Conservation (phyloP, 2,797 vertebrate species). For the Pseudochirops corinnae region DNA sequence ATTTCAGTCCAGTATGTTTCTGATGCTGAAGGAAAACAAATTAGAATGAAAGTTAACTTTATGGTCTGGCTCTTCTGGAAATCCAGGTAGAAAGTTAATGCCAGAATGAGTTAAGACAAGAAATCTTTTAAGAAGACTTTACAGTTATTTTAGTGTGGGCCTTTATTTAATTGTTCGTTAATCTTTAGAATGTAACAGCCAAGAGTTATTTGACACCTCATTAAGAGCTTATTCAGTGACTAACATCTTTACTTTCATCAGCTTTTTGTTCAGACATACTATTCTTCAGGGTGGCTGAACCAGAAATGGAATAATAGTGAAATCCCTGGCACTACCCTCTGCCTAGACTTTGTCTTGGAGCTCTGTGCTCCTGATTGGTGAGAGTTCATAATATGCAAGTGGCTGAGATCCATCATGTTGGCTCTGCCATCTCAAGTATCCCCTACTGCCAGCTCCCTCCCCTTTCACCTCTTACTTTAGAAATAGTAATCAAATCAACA, state of each 20-base stretch:
- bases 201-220: slow-evolving; percentile 50
- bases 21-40: slow-evolving; percentile 18
- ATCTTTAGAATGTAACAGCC: slow-evolving; percentile 53
- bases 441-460: neutral
- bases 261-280: slow-evolving; percentile 54
- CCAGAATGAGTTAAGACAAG: slow-evolving; percentile 37
- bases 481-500: neutral
- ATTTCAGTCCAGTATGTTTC: neutral
- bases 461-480: neutral
- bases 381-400: neutral
- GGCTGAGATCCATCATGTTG: neutral
- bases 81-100: slow-evolving; percentile 49
- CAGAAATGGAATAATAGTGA: slow-evolving; percentile 41
- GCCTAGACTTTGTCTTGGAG: neutral
- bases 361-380: neutral
- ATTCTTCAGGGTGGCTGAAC: slow-evolving; percentile 47
- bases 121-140: slow-evolving; percentile 42
- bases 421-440: neutral
- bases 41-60: slow-evolving; percentile 43
- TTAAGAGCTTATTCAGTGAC: slow-evolving; percentile 58
- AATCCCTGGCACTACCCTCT: slow-evolving; percentile 2
- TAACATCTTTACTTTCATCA: slow-evolving; percentile 64
- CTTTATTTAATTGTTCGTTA: slow-evolving; percentile 66
- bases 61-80: slow-evolving; percentile 24
- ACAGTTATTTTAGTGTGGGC: slow-evolving; percentile 27